Percentiles rank a stretch among this genome's conserved stretches.
Evolutionary conservation across 2,797 vertebrate species (phyloP).

Genomic region (Falco peregrinus): DNA sequence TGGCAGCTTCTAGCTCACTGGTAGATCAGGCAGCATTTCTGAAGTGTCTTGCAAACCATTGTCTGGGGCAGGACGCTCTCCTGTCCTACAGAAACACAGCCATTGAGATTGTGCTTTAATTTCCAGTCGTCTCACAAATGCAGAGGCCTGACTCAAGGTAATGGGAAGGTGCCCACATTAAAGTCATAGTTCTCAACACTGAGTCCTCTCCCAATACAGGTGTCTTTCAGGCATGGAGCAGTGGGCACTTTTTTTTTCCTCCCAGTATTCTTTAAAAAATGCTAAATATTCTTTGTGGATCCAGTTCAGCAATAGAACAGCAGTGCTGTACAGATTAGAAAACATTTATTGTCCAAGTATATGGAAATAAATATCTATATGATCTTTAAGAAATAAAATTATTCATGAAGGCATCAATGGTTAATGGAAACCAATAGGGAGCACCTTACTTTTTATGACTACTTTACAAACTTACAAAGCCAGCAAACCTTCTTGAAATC

Average conservation of each 20-base stretch:
- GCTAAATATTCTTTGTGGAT: not conserved
- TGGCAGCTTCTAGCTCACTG: not conserved
- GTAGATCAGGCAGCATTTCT: not conserved
- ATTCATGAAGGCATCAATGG: not conserved
- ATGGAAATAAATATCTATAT: not conserved
- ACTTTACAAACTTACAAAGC: not conserved
- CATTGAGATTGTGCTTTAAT: not conserved
- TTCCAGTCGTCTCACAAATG: not conserved
- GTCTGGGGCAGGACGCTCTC: not conserved
- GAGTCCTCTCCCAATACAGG: not conserved
- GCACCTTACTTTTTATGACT: not conserved
- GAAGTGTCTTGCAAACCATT: not conserved
- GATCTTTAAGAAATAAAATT: not conserved
- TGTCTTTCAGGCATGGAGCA: not conserved
- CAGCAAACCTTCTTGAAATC: not conserved
- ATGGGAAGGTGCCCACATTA: accelerated
- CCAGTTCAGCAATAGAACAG: not conserved
- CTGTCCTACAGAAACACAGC: not conserved
- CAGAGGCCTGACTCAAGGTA: not conserved
- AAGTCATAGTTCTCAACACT: not conserved
- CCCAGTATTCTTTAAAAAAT: not conserved
- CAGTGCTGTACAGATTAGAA: not conserved
- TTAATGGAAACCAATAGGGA: not conserved
- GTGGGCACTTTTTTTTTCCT: not conserved
- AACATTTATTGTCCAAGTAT: not conserved